phyloP scores from a whole-genome alignment of 2,888 invertebrate genomes.

The Monopis laevigella region DNA sequence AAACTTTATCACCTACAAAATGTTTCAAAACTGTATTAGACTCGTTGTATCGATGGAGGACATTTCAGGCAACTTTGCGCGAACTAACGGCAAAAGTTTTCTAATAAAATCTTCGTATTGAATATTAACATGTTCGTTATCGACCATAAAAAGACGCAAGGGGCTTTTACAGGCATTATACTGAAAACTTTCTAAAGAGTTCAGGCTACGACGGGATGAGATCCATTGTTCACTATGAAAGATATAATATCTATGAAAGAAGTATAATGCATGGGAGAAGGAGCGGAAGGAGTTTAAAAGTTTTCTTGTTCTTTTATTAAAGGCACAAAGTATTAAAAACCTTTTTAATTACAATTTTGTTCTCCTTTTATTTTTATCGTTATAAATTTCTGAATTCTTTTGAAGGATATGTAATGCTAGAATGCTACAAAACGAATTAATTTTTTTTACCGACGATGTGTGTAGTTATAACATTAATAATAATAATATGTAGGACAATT shows the following conservation, averaged over 20 bases:
- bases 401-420: too few species aligned
- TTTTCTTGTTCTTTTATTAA: neutral
- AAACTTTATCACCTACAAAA: constrained; percentile 12
- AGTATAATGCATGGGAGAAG: neutral
- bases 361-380: too few species aligned
- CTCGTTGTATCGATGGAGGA: constrained; percentile 24
- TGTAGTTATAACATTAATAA: too few species aligned
- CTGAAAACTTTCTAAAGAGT: constrained; percentile 3
- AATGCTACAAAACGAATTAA: too few species aligned
- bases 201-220: neutral
- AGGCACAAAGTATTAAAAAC: neutral
- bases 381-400: too few species aligned
- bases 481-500: too few species aligned
- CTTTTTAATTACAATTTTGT: too few species aligned
- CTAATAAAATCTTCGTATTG: constrained; percentile 53
- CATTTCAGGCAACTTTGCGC: constrained; percentile 25
- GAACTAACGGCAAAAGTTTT: constrained; percentile 50
- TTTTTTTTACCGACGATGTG: too few species aligned
- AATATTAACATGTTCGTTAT: constrained; percentile 54
- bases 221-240: neutral
- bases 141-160: constrained; percentile 33
- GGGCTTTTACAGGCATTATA: constrained; percentile 4
- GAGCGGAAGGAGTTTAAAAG: neutral
- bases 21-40: constrained; percentile 12
- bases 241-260: neutral